These are phyloP conservation scores for Pyrochroa serraticornis DNA, from an alignment of 2,888 invertebrate species.

Conservation along the genomic window DNA sequence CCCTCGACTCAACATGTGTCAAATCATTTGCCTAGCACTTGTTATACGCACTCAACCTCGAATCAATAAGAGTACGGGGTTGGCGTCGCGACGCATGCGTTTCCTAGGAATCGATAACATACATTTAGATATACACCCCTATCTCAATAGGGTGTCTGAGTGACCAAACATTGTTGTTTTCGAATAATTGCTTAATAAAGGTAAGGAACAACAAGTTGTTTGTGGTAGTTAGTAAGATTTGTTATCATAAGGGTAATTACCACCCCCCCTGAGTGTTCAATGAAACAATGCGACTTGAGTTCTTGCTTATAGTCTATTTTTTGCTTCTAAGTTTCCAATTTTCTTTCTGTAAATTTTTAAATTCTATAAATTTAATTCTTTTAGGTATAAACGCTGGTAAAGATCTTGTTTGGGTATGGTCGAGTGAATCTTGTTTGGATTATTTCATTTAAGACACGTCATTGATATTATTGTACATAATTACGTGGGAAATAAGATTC, in stretches of 20 bases:
- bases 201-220: constrained; percentile 30
- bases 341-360: no score
- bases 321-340: no score
- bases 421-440: no score
- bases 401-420: no score
- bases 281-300: no score
- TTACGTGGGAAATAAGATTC: no score
- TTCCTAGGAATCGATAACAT: constrained; percentile 45
- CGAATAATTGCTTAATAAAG: not conserved
- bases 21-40: constrained; percentile 25
- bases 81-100: constrained; percentile 51
- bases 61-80: constrained; percentile 42
- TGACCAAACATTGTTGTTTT: constrained; percentile 37
- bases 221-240: constrained; percentile 23
- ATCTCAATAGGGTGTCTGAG: constrained; percentile 43
- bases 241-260: not conserved
- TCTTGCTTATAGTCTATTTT: no score
- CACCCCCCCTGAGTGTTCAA: no score
- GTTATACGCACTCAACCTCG: constrained; percentile 15
- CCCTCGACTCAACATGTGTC: constrained; percentile 18
- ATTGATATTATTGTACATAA: no score
- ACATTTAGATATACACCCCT: constrained; percentile 45
- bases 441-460: no score
- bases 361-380: no score
- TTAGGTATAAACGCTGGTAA: no score